These are phyloP conservation scores for Macrosteles quadrilineatus DNA, from an alignment of 1,140 invertebrate genomes.

Conservation along the genomic window DNA sequence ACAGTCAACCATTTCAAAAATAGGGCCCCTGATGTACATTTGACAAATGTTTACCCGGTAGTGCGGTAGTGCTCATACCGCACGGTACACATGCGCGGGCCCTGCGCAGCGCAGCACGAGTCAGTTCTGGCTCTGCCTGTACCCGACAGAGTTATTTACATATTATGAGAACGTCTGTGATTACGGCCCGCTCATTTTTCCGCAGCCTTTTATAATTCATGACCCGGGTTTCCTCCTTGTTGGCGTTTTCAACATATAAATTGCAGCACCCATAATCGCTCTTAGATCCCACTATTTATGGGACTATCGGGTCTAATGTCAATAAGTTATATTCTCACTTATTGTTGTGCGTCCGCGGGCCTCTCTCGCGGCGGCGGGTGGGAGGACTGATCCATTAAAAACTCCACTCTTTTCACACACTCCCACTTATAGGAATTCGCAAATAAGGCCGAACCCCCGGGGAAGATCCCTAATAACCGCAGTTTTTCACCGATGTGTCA, in stretches of 20 bases:
- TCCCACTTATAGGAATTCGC: not conserved
- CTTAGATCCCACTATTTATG: conserved; percentile 29
- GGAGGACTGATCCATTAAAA: not conserved
- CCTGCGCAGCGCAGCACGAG: not conserved
- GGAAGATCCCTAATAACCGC: too few relatives aligned
- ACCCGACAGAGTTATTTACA: conserved; percentile 30
- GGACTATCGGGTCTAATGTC: conserved; percentile 14
- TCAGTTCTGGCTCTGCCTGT: conserved; percentile 23
- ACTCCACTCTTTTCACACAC: conserved; percentile 9
- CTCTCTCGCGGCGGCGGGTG: not conserved
- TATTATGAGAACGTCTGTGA: conserved; percentile 31
- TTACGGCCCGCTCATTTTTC: conserved; percentile 28
- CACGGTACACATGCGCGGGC: too few relatives aligned
- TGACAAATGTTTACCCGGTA: too few relatives aligned
- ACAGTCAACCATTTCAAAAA: too few relatives aligned
- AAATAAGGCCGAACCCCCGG: too few relatives aligned
- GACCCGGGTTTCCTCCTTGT: conserved; percentile 25
- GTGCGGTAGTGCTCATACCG: too few relatives aligned
- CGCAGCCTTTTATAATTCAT: conserved; percentile 31
- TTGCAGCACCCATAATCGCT: conserved; percentile 18
- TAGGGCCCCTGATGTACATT: too few relatives aligned
- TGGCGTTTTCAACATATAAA: conserved; percentile 30
- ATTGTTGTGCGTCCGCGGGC: not conserved
- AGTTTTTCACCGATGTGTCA: too few relatives aligned
- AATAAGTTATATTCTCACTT: conserved; percentile 31